Conservation (phyloP, 2,797 vertebrate genomes). For the Lepus oiostolus region DNA sequence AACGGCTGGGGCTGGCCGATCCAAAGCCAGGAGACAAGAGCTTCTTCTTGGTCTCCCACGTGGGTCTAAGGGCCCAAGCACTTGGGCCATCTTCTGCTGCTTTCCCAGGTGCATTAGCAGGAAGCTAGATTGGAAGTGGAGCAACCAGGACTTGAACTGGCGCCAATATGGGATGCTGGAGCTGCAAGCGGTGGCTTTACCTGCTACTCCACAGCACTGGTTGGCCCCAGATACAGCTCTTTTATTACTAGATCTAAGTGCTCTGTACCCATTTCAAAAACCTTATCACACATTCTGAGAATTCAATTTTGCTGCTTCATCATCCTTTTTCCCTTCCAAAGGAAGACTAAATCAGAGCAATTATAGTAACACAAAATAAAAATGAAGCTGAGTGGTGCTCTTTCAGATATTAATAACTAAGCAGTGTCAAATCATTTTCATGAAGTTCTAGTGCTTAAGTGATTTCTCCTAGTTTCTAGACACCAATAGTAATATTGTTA, state of each 20-base stretch:
- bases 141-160: too few species aligned
- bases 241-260: slow-evolving; percentile 1
- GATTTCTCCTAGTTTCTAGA: neutral
- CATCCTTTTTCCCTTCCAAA: neutral
- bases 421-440: neutral
- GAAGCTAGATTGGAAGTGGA: too few species aligned
- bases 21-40: too few species aligned
- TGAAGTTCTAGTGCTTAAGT: neutral
- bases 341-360: neutral
- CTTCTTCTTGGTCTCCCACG: too few species aligned
- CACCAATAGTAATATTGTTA: neutral
- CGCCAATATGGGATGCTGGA: too few species aligned
- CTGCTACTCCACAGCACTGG: too few species aligned
- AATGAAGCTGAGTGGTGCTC: neutral
- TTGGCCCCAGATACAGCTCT: neutral
- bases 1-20: too few species aligned
- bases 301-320: neutral
- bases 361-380: neutral
- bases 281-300: neutral
- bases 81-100: too few species aligned
- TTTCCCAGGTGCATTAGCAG: too few species aligned
- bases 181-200: too few species aligned
- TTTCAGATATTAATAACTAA: neutral
- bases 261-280: neutral
- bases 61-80: too few species aligned